Evolutionary conservation across 2,113 vertebrate genomes (phyloP), one percentile per base, ranked within the genome.

Genomic region (Empidonax traillii): DNA sequence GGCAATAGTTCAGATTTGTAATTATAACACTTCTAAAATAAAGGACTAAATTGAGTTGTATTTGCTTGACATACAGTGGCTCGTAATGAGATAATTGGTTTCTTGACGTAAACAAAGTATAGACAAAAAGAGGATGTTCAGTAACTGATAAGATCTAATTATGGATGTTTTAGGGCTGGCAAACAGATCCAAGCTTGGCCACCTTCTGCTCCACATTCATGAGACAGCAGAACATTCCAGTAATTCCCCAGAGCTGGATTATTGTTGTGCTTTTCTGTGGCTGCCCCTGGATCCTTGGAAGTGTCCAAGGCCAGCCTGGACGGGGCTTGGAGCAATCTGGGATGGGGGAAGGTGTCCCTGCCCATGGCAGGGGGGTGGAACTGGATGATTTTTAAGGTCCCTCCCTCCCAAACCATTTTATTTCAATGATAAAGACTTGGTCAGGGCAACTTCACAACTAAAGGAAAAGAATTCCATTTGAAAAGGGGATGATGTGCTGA

Each of bases 161-260:
- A 76, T 47, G 80, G 87, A 37, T 7, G 2, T 94, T 87, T 91
- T 7, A 2, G 78, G 79, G 63, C 43, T 93, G 77, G 47, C 87
- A 96, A 85, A 83, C 14, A 5, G 35, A 90, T 79, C 91, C 83
- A 85, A 65, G 66, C 62, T 69, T 68, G 71, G 49, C 92, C 93
- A 79, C 94, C 96, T 96, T 85, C 74, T 96, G 93, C 92, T 96
- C 81, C 63, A 56, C 61, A 28, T 52, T 91, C 74, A 30, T 12
- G 55, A 91, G 80, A 13, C 47, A 47, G 63, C 93, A 91, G 59
- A 68, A 33, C 39, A 52, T 89, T 78, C 91, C 47, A 59, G 33
- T 35, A 31, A 68, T 81, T 89, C 77, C 59, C 2, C 0, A 33
- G 56, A 85, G 58, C 28, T 8, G 0, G 22, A 11, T 53, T 72